A percentile compares a stretch with the other conserved stretches of the same genome.
These are phyloP conservation scores for Rhamphomyia laevipes DNA, from an alignment of 2,888 invertebrate species.

Conservation along the genomic window DNA sequence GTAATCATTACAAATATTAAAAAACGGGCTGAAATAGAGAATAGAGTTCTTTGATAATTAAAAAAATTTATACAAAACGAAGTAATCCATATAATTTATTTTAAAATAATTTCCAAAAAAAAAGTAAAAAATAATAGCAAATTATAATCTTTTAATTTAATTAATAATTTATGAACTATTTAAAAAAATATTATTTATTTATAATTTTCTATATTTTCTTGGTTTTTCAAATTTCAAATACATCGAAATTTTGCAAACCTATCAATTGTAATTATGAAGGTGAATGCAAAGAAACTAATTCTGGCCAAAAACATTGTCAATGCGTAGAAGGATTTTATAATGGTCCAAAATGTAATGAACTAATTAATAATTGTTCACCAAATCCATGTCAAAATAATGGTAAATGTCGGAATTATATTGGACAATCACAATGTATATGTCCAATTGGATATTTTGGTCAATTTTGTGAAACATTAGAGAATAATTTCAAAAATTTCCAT, in stretches of 20 bases:
- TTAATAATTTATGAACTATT: no score
- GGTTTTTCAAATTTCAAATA: no score
- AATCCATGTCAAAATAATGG: slow-evolving; percentile 4
- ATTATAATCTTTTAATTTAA: no score
- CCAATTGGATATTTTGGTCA: not conserved
- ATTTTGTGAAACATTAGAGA: not conserved
- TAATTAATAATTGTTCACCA: not conserved
- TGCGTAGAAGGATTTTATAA: slow-evolving; percentile 4
- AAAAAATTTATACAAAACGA: no score
- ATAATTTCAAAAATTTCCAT: slow-evolving; percentile 1
- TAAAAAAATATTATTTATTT: no score
- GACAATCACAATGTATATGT: slow-evolving; percentile 2
- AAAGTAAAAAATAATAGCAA: no score
- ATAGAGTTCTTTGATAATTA: no score
- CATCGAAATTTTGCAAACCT: not conserved
- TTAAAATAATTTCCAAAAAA: no score
- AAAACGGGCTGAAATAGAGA: no score
- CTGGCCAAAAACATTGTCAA: not conserved
- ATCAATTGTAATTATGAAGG: slow-evolving; percentile 5
- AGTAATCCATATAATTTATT: no score
- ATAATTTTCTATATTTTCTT: no score
- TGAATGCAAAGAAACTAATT: not conserved
- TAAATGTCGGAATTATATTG: not conserved
- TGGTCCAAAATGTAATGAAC: not conserved
- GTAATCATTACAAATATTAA: no score